A percentile compares a stretch with the other conserved stretches of the same genome.
phyloP scores from a whole-genome alignment of 2,888 invertebrate species.

The Junonia oenone region DNA sequence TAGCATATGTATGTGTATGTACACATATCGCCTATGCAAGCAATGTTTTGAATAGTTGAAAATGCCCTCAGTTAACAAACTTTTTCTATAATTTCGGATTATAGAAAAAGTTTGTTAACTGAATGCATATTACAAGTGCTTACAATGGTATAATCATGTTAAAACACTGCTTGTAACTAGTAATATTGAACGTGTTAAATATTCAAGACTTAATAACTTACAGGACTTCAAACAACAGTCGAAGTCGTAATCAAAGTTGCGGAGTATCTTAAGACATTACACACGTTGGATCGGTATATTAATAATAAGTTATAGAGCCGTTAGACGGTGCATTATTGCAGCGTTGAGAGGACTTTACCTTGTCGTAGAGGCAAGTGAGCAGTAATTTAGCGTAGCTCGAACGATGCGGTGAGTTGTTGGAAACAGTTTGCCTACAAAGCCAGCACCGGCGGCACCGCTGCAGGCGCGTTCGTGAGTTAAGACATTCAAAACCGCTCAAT shows the following conservation, averaged over 20 bases:
- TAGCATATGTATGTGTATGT: neutral
- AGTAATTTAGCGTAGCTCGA: slow-evolving; percentile 41
- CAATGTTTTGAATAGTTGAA: neutral
- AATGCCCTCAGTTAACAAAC: too few relatives aligned
- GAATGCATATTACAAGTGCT: neutral
- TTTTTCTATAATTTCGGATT: too few relatives aligned
- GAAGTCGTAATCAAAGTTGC: neutral
- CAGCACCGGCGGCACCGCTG: slow-evolving; percentile 50
- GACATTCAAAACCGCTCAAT: slow-evolving; percentile 81
- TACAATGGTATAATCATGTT: neutral
- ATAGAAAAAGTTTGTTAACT: too few relatives aligned
- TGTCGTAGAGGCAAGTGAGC: slow-evolving; percentile 25
- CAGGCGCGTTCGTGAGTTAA: slow-evolving; percentile 75
- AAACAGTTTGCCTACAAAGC: slow-evolving; percentile 68
- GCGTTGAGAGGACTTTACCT: slow-evolving; percentile 13
- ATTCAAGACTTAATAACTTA: neutral
- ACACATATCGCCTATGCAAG: too few relatives aligned
- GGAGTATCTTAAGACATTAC: slow-evolving; percentile 3
- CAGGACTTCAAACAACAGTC: neutral
- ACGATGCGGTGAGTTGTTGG: slow-evolving; percentile 53
- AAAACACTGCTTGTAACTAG: neutral
- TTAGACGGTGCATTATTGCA: slow-evolving; percentile 14
- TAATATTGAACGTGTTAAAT: neutral
- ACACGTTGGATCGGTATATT: slow-evolving; percentile 7
- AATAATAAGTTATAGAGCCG: slow-evolving; percentile 17